Conservation (phyloP, 2,797 vertebrate genomes). For the Chelidonichthys spinosus region DNA sequence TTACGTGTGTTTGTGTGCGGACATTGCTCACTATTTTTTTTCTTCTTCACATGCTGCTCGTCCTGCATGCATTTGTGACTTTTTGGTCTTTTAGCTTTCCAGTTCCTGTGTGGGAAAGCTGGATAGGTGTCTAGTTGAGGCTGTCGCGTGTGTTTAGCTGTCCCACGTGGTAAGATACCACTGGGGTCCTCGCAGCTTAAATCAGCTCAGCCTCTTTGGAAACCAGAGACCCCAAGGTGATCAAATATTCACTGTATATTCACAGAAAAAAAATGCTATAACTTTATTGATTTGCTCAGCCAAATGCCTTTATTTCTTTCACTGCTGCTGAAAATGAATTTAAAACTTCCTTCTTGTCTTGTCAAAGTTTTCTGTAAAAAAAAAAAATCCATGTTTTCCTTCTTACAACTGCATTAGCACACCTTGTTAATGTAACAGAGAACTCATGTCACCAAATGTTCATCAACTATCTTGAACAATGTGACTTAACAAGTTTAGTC, state of each 20-base stretch:
- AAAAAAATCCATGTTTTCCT: too few species aligned
- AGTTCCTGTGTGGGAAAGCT: constrained; percentile 51
- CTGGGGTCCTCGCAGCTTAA: constrained; percentile 32
- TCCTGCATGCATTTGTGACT: constrained; percentile 25
- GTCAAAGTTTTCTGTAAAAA: neutral
- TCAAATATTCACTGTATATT: constrained; percentile 54
- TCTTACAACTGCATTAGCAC: too few species aligned
- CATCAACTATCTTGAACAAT: neutral
- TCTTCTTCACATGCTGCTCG: neutral
- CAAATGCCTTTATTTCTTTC: neutral
- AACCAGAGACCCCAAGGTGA: constrained; percentile 20
- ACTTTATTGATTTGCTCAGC: neutral
- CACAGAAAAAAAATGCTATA: too few species aligned
- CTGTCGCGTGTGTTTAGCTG: constrained; percentile 21
- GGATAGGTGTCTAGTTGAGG: neutral
- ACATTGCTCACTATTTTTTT: constrained; percentile 24
- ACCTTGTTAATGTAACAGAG: neutral
- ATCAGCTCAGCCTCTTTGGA: constrained; percentile 23
- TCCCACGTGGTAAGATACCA: constrained; percentile 34
- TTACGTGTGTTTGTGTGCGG: constrained; percentile 17
- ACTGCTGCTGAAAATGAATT: neutral
- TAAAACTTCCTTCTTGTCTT: neutral
- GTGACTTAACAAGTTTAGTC: constrained; percentile 39
- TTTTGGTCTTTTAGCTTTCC: constrained; percentile 42
- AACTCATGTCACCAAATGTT: neutral